Percentiles rank a stretch among this genome's conserved stretches.
phyloP scores from a whole-genome alignment of 37 sponge, comb jelly and placozoan genomes.

The Axinella damicornis region DNA sequence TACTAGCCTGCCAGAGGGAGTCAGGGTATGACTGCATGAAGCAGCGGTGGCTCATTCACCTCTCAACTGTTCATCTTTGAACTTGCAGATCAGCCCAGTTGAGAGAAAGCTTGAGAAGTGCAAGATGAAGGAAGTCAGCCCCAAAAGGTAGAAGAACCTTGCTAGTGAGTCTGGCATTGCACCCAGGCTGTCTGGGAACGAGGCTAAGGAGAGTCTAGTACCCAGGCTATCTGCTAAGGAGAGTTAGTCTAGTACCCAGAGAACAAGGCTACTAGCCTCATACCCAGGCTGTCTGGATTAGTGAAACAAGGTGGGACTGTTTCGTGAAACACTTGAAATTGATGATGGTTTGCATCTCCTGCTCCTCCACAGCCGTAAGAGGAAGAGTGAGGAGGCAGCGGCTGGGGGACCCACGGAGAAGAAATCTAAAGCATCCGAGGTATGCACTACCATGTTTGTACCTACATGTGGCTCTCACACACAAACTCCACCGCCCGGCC shows the following conservation, averaged over 20 bases:
- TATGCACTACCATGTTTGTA: no score
- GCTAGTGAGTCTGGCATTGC: no score
- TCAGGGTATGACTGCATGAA: not conserved
- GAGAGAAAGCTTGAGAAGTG: constrained; percentile 26
- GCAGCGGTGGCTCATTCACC: no score
- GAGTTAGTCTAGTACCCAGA: no score
- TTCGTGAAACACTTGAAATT: no score
- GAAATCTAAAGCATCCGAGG: no score
- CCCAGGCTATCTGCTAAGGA: no score
- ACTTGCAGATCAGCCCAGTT: constrained; percentile 6
- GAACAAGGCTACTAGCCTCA: not conserved
- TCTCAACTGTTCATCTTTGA: not conserved
- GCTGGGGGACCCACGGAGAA: no score
- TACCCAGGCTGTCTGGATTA: not conserved
- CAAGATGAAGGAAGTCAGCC: not conserved
- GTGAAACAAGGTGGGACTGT: not conserved
- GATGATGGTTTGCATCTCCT: not conserved
- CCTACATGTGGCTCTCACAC: no score
- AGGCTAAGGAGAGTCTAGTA: no score
- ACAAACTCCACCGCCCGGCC: no score
- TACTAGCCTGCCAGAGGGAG: constrained; percentile 28
- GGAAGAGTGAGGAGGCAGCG: constrained; percentile 38
- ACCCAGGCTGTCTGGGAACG: not conserved
- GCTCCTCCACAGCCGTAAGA: constrained; percentile 26
- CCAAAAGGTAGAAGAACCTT: constrained; percentile 6